Evolutionary conservation across 2,797 vertebrate species (phyloP).

Genomic region (Gila robusta): DNA sequence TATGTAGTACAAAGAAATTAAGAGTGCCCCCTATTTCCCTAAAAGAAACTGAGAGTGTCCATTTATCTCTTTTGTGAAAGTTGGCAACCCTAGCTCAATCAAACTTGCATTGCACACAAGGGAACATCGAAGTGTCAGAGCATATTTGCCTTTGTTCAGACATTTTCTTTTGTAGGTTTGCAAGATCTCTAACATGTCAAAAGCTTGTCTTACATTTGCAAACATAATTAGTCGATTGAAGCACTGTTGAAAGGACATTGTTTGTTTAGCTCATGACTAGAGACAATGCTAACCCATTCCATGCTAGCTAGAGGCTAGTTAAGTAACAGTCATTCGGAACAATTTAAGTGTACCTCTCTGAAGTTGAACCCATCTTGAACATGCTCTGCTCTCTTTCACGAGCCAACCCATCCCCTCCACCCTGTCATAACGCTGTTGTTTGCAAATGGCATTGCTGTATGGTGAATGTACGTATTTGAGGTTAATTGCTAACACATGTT

Average conservation of each 20-base stretch:
- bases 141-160: not conserved
- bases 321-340: conserved; percentile 45
- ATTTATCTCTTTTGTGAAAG: not conserved
- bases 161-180: not conserved
- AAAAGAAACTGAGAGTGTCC: not conserved
- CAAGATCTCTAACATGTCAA: conserved; percentile 1
- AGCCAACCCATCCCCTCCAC: conserved; percentile 34
- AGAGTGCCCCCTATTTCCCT: not conserved
- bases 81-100: not conserved
- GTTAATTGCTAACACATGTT: conserved; percentile 78
- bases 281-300: conserved; percentile 21
- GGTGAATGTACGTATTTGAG: conserved; percentile 55
- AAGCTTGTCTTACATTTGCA: conserved; percentile 24
- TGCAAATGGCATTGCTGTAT: conserved; percentile 54
- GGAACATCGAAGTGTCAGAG: not conserved
- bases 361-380: conserved; percentile 45
- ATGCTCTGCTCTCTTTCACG: conserved; percentile 53
- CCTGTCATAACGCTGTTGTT: conserved; percentile 49
- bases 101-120: not conserved
- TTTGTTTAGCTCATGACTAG: conserved; percentile 35
- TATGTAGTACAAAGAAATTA: not conserved
- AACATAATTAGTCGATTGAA: conserved; percentile 11
- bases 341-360: conserved; percentile 41
- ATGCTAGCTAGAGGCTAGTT: conserved; percentile 34
- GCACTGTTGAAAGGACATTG: conserved; percentile 13